Base-by-base conservation (phyloP, 2,113 vertebrate genomes). In the Tonatia bakeri region DNA sequence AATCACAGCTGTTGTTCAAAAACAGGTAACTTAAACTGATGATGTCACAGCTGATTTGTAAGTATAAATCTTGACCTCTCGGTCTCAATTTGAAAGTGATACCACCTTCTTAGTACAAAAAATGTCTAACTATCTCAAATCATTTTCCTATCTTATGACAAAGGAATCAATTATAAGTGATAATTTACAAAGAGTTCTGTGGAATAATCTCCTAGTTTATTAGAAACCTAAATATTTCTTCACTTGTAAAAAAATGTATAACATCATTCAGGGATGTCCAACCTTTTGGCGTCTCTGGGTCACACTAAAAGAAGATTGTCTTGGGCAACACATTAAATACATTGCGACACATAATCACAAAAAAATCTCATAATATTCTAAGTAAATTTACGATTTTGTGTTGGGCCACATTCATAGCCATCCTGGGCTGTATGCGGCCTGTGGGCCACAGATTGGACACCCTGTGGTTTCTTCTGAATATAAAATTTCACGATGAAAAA, bases 1-100 rank as follows among this genome's bases (percentile, higher is more conserved):
- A 70, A 65, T 64, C 28, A 76, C 26, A 72, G 70, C 0, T 82
- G 20, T 69, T 38, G 10, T 54, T 93, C 52, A 73, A 91, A 81
- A 81, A 65, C 8, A n/a, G 12, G 61, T 19, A 93, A 76, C 10
- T 61, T 17, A 80, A 70, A 93, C 36, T 73, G 59, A 88, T 52
- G 17, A 2, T 43, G 79, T 38, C 47, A 73, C 7, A 54, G 82
- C 47, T 94, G 33, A 82, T 43, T 52, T 7, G 5, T 50, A 91
- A 94, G 26, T 38, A n/a, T 38, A 80, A 95, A 79, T 54, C 72
- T 54, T 85, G 38, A 83, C 43, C 28, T 64, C n/a, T 72, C 31
- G 50, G 47, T 31, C 28, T 96, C 72, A 90, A 95, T 20, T 95
- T 85, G 38, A 93, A 92, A 92, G 50, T 52, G 64, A 79, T 40